phyloP scores from a whole-genome alignment of 2,888 invertebrate genomes.

The Plebejus argus region DNA sequence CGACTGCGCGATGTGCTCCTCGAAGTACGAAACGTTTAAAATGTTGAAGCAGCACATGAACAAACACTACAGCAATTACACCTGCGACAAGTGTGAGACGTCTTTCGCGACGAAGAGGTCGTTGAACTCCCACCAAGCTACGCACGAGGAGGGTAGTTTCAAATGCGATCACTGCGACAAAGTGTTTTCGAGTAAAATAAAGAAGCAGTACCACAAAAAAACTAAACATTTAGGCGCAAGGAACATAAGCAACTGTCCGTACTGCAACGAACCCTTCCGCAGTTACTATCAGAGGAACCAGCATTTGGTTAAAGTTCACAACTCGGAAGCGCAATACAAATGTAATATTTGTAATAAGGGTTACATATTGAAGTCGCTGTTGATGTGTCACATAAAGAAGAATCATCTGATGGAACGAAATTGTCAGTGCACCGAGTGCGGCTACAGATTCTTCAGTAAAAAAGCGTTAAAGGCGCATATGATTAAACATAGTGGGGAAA shows the following conservation, averaged over 20 bases:
- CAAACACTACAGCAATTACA: conserved; percentile 63
- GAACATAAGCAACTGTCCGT: conserved; percentile 66
- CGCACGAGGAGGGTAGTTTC: conserved; percentile 63
- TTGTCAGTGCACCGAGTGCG: conserved; percentile 75
- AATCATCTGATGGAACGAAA: conserved; percentile 74
- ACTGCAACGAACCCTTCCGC: conserved; percentile 62
- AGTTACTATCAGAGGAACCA: conserved; percentile 70
- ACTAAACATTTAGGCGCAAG: conserved; percentile 65
- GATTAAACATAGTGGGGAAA: conserved; percentile 72
- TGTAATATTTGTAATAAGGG: conserved; percentile 66
- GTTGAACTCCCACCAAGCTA: conserved; percentile 56
- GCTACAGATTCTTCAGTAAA: conserved; percentile 75
- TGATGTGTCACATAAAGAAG: conserved; percentile 70
- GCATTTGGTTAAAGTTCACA: conserved; percentile 68
- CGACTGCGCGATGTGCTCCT: conserved; percentile 63
- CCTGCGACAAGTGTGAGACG: conserved; percentile 58
- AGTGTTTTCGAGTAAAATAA: conserved; percentile 57
- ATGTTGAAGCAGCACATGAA: conserved; percentile 75
- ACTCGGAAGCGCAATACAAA: conserved; percentile 66
- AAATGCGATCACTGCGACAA: conserved; percentile 70
- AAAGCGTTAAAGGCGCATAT: conserved; percentile 77
- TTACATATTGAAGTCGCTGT: conserved; percentile 61
- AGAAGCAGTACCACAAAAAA: conserved; percentile 68
- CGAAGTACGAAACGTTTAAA: conserved; percentile 68
- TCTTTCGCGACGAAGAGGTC: conserved; percentile 64